Evolutionary conservation across 1,140 invertebrate species (phyloP), one percentile per base, ranked within the genome.

Genomic region (Spodoptera frugiperda): DNA sequence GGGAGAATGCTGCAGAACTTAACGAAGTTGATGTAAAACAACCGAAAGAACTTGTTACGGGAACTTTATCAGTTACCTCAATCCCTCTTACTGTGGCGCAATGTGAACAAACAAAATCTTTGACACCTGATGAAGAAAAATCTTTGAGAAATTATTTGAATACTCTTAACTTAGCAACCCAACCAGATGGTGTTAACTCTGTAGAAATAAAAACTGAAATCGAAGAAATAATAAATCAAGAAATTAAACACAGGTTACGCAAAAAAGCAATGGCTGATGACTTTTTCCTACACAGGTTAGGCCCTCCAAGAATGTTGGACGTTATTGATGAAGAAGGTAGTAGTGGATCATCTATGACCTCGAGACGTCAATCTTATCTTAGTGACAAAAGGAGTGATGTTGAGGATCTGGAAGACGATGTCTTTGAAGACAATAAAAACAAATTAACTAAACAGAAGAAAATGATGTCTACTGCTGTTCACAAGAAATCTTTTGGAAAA

Each of bases 271-370:
- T 94, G 46, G 84, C 95, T 17, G 95, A 95, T 61, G 94, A 96
- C 59, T 95, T 95, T 87, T 94, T 95, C 80, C 82, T 93, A 4
- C 94, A 95, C 15, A 89, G 94, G 39, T 85, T 93, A 14, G 93
- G 95, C 53, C 94, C 95, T 77, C 95, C 95, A 19, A 94, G 96
- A 84, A 95, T 94, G 68, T 93, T 97, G 73, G 96, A 96, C 77
- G 96, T 96, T 1, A 97, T 97, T 82, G 95, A 95, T 81, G 96
- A 97, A 86, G 96, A 97, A 90, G 95, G 94, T 4, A 96, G 94
- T 94, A 84, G 89, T 76, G 89, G 96, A 90, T 92, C 96, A 79
- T 94, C 94, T 84, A 80, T 93, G 86, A 85, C 89, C 25, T 93
- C 93, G 11, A 83, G 91, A 57, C 86, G 93, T 25, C 93, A 94